Conservation (phyloP, 2,888 invertebrate species). For the Dicranocentrus wangi region DNA sequence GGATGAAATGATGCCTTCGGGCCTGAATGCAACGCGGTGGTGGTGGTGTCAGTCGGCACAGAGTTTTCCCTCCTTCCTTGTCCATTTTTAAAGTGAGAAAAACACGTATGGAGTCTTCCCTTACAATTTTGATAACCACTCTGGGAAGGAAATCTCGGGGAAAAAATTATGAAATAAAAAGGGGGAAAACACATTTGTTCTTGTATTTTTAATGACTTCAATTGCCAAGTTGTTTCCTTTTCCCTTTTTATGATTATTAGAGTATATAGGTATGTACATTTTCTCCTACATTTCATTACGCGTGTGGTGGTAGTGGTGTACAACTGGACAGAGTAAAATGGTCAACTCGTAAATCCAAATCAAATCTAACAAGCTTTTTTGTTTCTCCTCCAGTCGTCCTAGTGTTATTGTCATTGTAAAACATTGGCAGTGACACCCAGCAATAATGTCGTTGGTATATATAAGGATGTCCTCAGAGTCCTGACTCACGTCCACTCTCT, state of each 20-base stretch:
- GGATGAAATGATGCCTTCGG: constrained; percentile 41
- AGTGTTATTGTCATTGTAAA: constrained; percentile 22
- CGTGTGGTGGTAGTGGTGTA: background rate
- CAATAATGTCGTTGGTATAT: constrained; percentile 1
- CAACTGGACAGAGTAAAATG: background rate
- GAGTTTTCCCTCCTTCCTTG: background rate
- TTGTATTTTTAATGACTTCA: constrained; percentile 19
- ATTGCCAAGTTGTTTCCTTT: background rate
- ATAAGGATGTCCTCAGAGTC: background rate
- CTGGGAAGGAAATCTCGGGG: too few relatives aligned
- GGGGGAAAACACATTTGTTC: background rate
- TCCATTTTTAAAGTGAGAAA: constrained; percentile 30
- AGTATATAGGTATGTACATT: background rate
- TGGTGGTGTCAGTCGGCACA: constrained; percentile 31
- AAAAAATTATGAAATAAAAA: background rate
- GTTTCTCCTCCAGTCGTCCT: background rate
- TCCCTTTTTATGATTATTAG: constrained; percentile 9
- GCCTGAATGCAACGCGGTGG: background rate
- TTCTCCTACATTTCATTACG: background rate
- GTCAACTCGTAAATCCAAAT: constrained; percentile 34
- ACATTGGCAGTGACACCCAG: constrained; percentile 29
- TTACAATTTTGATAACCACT: background rate
- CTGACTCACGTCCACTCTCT: background rate
- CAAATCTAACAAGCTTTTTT: constrained; percentile 19
- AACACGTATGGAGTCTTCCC: constrained; percentile 28